Percentiles rank a stretch among this genome's conserved stretches.
These are phyloP conservation scores for Iselma pallidipennis DNA, from an alignment of 2,888 invertebrate species.

Conservation along the genomic window DNA sequence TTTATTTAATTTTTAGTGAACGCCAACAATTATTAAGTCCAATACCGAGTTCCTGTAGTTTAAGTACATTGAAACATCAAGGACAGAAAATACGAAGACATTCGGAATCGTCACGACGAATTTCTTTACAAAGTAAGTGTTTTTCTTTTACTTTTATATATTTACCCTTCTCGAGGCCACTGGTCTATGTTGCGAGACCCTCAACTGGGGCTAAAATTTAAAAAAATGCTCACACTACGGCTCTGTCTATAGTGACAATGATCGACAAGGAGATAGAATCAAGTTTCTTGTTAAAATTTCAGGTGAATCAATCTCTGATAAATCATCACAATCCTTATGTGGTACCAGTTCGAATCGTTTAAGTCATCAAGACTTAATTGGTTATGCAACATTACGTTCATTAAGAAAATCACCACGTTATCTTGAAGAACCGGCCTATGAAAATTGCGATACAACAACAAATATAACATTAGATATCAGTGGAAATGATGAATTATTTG, in stretches of 20 bases:
- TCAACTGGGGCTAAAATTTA: too few relatives aligned
- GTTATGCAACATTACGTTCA: conserved; percentile 73
- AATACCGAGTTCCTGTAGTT: conserved; percentile 82
- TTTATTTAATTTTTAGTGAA: conserved; percentile 58
- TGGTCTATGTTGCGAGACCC: too few relatives aligned
- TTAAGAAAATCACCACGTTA: conserved; percentile 55
- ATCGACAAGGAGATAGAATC: not conserved
- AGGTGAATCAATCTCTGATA: conserved; percentile 61
- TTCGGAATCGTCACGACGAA: conserved; percentile 60
- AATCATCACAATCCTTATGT: conserved; percentile 59
- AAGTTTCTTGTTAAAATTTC: conserved; percentile 26
- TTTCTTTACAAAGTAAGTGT: conserved; percentile 63
- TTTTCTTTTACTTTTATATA: conserved; percentile 14
- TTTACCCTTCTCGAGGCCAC: too few relatives aligned
- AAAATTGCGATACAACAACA: not conserved
- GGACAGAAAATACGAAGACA: conserved; percentile 52
- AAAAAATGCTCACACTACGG: too few relatives aligned
- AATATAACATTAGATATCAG: not conserved
- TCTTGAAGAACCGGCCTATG: conserved; percentile 18
- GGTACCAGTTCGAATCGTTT: conserved; percentile 61
- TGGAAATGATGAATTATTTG: conserved; percentile 30
- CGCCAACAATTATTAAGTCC: conserved; percentile 82
- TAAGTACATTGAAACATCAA: conserved; percentile 52
- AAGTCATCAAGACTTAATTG: conserved; percentile 75
- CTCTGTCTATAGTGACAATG: too few relatives aligned